Conservation (phyloP, 2,113 vertebrate species). For the Numenius arquata region DNA sequence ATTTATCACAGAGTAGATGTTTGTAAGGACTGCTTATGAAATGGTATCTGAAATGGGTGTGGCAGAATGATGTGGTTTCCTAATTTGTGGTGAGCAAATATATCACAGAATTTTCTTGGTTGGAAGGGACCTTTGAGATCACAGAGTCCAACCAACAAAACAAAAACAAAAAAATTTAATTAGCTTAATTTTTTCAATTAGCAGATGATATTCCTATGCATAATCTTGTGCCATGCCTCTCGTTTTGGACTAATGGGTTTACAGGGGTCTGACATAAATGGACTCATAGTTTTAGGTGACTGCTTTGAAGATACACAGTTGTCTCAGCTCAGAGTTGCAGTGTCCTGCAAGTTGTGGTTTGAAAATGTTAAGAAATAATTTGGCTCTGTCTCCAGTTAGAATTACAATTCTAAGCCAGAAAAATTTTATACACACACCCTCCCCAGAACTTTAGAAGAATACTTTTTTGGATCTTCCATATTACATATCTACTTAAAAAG, state of each 20-base stretch:
- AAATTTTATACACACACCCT: rapidly evolving
- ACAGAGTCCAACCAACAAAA: too few species aligned
- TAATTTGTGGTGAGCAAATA: neutral
- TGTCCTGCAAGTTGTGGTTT: neutral
- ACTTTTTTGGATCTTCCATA: neutral
- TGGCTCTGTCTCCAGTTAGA: neutral
- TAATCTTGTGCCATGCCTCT: neutral
- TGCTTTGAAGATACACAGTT: neutral
- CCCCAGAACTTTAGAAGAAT: neutral
- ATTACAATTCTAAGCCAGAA: neutral
- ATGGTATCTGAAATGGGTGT: neutral
- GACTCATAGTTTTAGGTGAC: neutral
- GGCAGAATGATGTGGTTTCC: neutral
- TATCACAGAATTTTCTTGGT: too few species aligned
- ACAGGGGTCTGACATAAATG: neutral
- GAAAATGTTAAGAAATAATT: neutral
- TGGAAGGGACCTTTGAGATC: too few species aligned
- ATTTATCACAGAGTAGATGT: neutral
- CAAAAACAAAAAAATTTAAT: too few species aligned
- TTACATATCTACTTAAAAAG: neutral
- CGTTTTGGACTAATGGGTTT: neutral
- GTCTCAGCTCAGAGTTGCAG: neutral
- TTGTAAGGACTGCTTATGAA: neutral
- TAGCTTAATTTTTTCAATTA: neutral
- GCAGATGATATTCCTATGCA: neutral